Conservation (phyloP, 2,113 vertebrate species). For the Cricetomys ansorgei region DNA sequence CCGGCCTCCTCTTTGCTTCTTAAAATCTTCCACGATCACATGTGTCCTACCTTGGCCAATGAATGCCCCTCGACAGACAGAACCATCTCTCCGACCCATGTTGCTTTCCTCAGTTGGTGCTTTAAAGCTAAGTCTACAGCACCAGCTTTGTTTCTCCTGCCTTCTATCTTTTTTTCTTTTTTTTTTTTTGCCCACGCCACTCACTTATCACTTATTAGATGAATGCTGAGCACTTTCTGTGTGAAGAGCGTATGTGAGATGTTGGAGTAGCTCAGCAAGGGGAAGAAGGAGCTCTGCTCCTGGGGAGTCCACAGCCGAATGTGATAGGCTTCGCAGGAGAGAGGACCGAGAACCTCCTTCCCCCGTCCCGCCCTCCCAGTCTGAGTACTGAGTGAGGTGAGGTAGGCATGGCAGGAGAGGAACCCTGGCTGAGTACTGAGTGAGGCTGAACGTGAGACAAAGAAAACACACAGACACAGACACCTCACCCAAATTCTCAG, state of each 20-base stretch:
- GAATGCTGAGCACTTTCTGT: not conserved
- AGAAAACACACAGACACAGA: not conserved
- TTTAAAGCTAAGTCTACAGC: not conserved
- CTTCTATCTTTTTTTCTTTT: not conserved
- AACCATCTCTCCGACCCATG: not conserved
- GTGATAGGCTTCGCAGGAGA: not conserved
- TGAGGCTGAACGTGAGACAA: not conserved
- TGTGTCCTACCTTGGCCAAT: not conserved
- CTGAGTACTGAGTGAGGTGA: not conserved
- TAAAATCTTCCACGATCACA: not conserved
- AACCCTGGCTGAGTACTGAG: not conserved
- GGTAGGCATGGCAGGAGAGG: not conserved
- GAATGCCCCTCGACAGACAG: not conserved
- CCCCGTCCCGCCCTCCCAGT: no score
- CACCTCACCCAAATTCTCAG: not conserved
- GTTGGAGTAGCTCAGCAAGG: not conserved
- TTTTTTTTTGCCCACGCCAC: slow-evolving; percentile 28
- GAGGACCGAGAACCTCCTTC: no score
- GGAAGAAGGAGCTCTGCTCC: not conserved
- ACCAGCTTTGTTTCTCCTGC: not conserved
- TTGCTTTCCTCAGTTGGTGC: not conserved
- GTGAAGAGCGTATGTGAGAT: not conserved
- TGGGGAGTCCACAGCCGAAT: not conserved
- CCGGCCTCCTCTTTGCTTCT: not conserved
- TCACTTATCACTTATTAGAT: not conserved